These are phyloP conservation scores for Tiliacea aurago DNA, from an alignment of 2,888 invertebrate genomes.

Conservation along the genomic window DNA sequence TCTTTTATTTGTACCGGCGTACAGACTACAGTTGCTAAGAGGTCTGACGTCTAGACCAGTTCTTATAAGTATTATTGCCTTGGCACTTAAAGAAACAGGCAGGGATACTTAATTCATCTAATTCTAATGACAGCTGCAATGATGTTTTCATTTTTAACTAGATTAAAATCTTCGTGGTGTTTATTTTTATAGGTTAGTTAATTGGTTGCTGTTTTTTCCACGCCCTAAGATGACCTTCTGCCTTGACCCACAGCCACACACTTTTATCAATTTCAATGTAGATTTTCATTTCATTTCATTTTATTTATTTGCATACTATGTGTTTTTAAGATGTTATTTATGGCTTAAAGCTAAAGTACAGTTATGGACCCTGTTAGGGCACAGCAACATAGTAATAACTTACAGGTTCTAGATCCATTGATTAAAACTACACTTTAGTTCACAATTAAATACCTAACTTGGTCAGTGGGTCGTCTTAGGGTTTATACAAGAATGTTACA, in stretches of 20 bases:
- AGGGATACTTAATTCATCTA: not conserved
- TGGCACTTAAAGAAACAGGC: not conserved
- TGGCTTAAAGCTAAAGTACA: no score
- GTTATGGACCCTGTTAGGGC: no score
- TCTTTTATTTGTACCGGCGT: slow-evolving; percentile 11
- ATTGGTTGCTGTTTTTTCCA: not conserved
- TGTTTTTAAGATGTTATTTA: no score
- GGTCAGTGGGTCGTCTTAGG: no score
- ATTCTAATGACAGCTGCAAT: slow-evolving; percentile 9
- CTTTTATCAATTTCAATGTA: not conserved
- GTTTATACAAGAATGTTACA: not conserved
- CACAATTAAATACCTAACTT: not conserved
- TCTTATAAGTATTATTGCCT: not conserved
- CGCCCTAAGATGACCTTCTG: slow-evolving; percentile 15
- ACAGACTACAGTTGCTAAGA: not conserved
- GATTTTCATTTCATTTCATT: no score
- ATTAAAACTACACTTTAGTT: not conserved
- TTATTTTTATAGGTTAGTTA: slow-evolving; percentile 9
- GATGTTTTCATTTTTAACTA: not conserved
- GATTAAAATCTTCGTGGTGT: not conserved
- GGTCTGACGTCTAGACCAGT: not conserved
- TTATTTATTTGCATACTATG: no score
- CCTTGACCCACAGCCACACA: slow-evolving; percentile 17
- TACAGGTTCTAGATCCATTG: not conserved
- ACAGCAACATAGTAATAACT: no score